phyloP scores from a whole-genome alignment of 2,888 invertebrate genomes.

The Parochlus steinenii region DNA sequence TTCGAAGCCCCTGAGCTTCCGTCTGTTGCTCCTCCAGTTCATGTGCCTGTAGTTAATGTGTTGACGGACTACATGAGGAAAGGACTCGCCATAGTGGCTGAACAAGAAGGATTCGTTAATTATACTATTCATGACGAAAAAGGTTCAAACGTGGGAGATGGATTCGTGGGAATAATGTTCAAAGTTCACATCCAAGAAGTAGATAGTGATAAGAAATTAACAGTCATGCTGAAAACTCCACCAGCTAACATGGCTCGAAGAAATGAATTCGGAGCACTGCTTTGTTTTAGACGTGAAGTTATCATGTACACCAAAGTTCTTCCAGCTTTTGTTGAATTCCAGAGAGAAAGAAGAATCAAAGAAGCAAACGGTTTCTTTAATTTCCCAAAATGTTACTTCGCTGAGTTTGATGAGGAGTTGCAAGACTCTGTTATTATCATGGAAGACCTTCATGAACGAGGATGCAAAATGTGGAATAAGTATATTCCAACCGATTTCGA shows the following conservation, averaged over 20 bases:
- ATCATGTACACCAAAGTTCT: not conserved
- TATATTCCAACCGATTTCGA: conserved; percentile 4
- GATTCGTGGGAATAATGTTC: conserved; percentile 7
- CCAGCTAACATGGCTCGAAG: not conserved
- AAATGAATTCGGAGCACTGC: not conserved
- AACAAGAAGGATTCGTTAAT: not conserved
- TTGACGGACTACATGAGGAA: not conserved
- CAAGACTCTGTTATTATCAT: not conserved
- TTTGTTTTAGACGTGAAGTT: conserved; percentile 1
- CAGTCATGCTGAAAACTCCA: conserved; percentile 1
- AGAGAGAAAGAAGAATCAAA: not conserved
- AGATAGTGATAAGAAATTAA: not conserved
- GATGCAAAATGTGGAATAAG: conserved; percentile 8
- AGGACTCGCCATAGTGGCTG: conserved; percentile 2
- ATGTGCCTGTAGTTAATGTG: not conserved
- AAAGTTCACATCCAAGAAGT: not conserved
- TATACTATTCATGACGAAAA: not conserved
- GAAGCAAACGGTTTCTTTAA: not conserved
- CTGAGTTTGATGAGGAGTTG: conserved; percentile 1
- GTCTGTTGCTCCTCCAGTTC: not conserved
- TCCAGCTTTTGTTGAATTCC: conserved; percentile 1
- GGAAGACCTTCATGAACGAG: conserved; percentile 1
- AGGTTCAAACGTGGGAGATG: conserved; percentile 12
- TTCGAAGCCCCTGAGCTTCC: not conserved
- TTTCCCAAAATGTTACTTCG: conserved; percentile 1